A percentile compares a stretch with the other conserved stretches of the same genome.
Conservation (phyloP, 2,113 vertebrate species). For the Pangasianodon gigas region DNA sequence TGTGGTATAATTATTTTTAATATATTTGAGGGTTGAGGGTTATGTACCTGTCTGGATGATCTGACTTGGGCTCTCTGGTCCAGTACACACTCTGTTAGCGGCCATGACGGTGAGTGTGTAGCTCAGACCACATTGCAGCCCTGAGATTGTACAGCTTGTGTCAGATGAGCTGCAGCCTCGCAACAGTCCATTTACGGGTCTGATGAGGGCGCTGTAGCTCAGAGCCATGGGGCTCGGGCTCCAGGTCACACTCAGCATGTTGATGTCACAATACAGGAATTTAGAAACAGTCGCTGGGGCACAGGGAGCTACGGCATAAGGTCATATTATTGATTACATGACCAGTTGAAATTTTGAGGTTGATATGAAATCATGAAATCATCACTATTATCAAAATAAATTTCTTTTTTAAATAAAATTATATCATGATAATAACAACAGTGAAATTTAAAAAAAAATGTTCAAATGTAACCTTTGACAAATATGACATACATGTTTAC, state of each 20-base stretch:
- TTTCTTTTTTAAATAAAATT: background rate
- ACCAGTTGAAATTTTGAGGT: background rate
- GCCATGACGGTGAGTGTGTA: constrained; percentile 40
- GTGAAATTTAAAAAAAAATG: background rate
- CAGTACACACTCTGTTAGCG: constrained; percentile 41
- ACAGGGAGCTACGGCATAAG: constrained; percentile 71
- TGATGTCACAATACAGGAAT: constrained; percentile 65
- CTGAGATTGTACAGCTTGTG: constrained; percentile 58
- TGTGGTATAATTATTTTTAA: background rate
- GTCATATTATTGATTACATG: background rate
- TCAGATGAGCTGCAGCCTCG: constrained; percentile 60
- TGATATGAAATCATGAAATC: background rate
- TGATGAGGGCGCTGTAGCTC: constrained; percentile 66
- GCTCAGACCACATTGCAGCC: constrained; percentile 48
- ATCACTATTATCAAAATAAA: background rate
- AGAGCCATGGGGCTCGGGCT: constrained; percentile 35
- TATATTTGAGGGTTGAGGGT: background rate
- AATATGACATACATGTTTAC: too few relatives aligned
- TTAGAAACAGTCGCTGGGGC: constrained; percentile 57
- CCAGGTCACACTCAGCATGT: constrained; percentile 69
- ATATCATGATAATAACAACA: background rate
- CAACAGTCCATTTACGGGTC: background rate
- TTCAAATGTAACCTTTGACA: too few relatives aligned
- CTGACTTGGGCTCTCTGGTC: constrained; percentile 20
- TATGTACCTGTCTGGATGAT: constrained; percentile 48